These are phyloP conservation scores for Andrena cerasifolii DNA, from an alignment of 1,140 invertebrate species.

Conservation along the genomic window DNA sequence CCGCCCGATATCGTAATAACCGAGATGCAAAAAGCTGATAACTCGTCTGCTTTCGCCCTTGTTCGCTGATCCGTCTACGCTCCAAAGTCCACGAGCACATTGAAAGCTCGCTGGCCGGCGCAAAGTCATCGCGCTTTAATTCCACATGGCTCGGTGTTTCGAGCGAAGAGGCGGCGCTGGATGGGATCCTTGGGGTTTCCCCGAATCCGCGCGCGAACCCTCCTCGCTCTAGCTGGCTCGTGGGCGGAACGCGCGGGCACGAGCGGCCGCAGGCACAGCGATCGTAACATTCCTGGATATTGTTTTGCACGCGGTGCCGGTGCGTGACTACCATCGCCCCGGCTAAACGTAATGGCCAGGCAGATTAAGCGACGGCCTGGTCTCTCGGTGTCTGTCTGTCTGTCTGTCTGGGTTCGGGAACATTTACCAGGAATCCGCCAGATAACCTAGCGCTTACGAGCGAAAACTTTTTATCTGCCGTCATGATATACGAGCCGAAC, in stretches of 20 bases:
- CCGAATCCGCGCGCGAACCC: too few species aligned
- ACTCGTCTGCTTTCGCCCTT: background rate
- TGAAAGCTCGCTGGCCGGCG: too few species aligned
- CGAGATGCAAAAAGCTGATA: slow-evolving; percentile 10
- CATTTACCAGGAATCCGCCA: slow-evolving; percentile 67
- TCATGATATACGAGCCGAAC: slow-evolving; percentile 64
- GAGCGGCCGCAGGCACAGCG: background rate
- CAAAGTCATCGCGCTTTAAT: too few species aligned
- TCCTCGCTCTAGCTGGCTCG: too few species aligned
- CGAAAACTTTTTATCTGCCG: slow-evolving; percentile 64
- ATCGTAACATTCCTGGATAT: slow-evolving; percentile 50
- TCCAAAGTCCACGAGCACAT: too few species aligned
- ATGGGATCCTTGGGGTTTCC: too few species aligned
- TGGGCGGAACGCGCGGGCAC: background rate
- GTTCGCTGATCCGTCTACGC: too few species aligned
- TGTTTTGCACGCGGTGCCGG: slow-evolving; percentile 23
- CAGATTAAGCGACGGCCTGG: slow-evolving; percentile 53
- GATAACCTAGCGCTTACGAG: slow-evolving; percentile 63
- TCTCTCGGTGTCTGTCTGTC: slow-evolving; percentile 6
- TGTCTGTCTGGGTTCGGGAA: slow-evolving; percentile 41
- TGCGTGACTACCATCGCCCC: slow-evolving; percentile 54
- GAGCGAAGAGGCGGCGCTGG: too few species aligned
- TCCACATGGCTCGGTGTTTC: too few species aligned
- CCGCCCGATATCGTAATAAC: background rate
- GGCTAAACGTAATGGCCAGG: slow-evolving; percentile 36